These are phyloP conservation scores for Agriotes lineatus DNA, from an alignment of 2,888 invertebrate species.

Conservation along the genomic window DNA sequence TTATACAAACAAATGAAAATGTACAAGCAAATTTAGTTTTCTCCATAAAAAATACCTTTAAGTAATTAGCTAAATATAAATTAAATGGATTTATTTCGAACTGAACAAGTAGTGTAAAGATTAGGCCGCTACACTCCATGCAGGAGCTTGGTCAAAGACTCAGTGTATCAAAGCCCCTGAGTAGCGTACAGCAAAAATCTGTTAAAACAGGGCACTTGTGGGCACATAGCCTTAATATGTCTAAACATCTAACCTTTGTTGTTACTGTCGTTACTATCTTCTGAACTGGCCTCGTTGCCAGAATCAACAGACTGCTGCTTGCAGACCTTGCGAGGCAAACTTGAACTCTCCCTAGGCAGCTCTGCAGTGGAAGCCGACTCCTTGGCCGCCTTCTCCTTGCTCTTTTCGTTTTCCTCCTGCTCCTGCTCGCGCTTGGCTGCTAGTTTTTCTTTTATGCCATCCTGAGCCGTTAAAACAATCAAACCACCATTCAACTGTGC, in stretches of 20 bases:
- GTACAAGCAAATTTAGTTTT: too few species aligned
- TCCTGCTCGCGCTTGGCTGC: constrained; percentile 73
- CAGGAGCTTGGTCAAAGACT: too few species aligned
- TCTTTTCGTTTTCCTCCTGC: constrained; percentile 63
- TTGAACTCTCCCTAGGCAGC: constrained; percentile 46
- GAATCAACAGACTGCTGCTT: constrained; percentile 83
- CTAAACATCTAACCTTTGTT: constrained; percentile 81
- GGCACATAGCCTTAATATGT: too few species aligned
- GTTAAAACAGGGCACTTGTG: too few species aligned
- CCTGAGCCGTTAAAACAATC: constrained; percentile 68
- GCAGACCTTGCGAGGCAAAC: constrained; percentile 69
- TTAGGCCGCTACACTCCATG: too few species aligned
- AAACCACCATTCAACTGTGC: background rate
- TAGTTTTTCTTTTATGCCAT: constrained; percentile 86
- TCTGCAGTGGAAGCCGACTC: constrained; percentile 28
- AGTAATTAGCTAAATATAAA: too few species aligned
- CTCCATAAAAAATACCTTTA: too few species aligned
- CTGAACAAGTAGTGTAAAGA: too few species aligned
- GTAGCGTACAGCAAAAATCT: too few species aligned
- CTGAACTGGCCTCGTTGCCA: constrained; percentile 93
- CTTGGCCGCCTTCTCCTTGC: constrained; percentile 56
- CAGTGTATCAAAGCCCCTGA: too few species aligned
- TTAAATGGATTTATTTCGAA: too few species aligned
- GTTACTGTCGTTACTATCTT: constrained; percentile 93
- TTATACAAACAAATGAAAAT: too few species aligned